These are phyloP conservation scores for Sebastes nivosus DNA, from an alignment of 2,797 vertebrate genomes.

Conservation along the genomic window DNA sequence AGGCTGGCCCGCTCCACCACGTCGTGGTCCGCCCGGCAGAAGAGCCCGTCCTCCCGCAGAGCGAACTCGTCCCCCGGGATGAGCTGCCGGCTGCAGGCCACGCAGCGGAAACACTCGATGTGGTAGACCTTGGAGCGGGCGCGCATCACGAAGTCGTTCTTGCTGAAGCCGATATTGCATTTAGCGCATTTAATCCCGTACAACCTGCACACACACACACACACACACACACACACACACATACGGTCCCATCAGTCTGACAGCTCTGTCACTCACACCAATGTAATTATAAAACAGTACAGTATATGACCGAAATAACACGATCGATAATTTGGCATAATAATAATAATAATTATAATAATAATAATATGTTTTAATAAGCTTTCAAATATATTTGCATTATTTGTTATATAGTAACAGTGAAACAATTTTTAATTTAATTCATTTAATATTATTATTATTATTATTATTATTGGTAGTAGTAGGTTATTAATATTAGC, in stretches of 20 bases:
- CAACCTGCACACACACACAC: conserved; percentile 81
- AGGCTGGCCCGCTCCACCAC: conserved; percentile 94
- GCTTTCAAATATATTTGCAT: not conserved
- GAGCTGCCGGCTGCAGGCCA: conserved; percentile 96
- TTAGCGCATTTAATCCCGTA: conserved; percentile 98
- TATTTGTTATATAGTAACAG: not conserved
- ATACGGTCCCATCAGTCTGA: conserved; percentile 7
- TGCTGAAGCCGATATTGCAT: conserved; percentile 98
- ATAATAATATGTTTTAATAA: not conserved
- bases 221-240: not conserved
- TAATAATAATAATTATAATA: no score
- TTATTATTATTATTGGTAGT: not conserved
- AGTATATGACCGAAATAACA: not conserved
- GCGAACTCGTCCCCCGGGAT: conserved; percentile 98
- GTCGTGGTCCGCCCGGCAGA: conserved; percentile 95
- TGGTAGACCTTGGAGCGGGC: conserved; percentile 97
- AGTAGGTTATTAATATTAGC: not conserved
- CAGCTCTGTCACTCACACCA: not conserved
- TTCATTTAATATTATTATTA: not conserved
- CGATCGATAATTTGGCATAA: not conserved
- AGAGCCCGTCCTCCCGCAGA: conserved; percentile 93
- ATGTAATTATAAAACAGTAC: not conserved
- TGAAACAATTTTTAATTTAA: not conserved
- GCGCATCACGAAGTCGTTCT: conserved; percentile 98
- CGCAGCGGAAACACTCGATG: conserved; percentile 98